phyloP scores from a whole-genome alignment of 2,797 vertebrate species.

The Pachyuromys duprasi region DNA sequence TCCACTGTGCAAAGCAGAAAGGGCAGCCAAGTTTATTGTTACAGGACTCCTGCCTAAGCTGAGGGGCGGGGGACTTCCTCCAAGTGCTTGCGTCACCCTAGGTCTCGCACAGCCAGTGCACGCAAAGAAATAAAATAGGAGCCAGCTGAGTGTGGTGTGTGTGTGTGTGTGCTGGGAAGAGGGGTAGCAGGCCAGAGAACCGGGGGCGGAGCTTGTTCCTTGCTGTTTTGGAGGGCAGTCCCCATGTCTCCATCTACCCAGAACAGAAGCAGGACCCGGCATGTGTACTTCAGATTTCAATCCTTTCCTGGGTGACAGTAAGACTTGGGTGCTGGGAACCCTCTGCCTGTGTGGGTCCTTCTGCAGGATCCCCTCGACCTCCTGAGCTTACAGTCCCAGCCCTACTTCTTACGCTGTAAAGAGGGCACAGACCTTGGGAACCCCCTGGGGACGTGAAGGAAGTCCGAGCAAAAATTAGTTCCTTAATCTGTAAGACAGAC shows the following conservation, averaged over 20 bases:
- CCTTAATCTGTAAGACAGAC: background rate
- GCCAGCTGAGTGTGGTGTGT: background rate
- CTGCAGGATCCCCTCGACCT: too few relatives aligned
- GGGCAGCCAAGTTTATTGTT: slow-evolving; percentile 64
- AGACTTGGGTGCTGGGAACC: background rate
- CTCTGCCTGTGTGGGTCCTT: background rate
- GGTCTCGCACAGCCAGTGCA: background rate
- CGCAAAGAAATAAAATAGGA: background rate
- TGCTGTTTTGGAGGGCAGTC: background rate
- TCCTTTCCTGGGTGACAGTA: background rate
- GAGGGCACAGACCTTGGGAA: accelerated
- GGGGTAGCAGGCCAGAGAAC: background rate
- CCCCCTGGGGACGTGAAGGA: accelerated
- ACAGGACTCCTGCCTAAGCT: background rate
- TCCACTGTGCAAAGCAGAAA: slow-evolving; percentile 15
- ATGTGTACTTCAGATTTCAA: background rate
- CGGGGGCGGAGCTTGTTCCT: background rate
- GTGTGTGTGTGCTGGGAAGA: background rate
- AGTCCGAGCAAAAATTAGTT: accelerated
- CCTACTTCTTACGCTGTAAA: background rate
- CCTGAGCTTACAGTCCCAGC: background rate
- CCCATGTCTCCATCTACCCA: background rate
- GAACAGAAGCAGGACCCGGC: background rate
- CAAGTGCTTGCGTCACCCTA: background rate
- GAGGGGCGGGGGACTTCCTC: background rate